Conservation (phyloP, 2,113 vertebrate genomes). For the Brienomyrus longianalis region DNA sequence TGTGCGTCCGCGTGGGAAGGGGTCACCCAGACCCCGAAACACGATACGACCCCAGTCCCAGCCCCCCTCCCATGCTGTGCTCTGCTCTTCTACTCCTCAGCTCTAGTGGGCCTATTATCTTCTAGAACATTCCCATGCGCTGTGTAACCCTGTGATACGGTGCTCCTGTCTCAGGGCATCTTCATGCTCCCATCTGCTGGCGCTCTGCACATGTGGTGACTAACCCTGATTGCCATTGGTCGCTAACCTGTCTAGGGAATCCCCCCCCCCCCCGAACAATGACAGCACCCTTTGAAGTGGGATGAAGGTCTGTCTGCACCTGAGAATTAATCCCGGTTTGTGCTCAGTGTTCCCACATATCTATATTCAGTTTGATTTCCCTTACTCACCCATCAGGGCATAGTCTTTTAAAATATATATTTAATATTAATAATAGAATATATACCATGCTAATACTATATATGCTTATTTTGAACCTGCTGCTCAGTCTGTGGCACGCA, state of each 20-base stretch:
- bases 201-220: not conserved
- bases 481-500: no score
- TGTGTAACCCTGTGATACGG: not conserved
- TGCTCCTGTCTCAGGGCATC: not conserved
- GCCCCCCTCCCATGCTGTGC: not conserved
- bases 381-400: not conserved
- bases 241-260: not conserved
- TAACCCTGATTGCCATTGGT: not conserved
- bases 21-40: constrained; percentile 34
- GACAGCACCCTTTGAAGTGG: constrained; percentile 23
- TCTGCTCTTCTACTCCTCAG: not conserved
- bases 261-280: not conserved
- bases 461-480: not conserved
- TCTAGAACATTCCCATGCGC: not conserved
- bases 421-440: not conserved
- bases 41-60: not conserved
- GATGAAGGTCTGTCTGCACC: constrained; percentile 16
- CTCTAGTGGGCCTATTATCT: not conserved
- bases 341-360: not conserved
- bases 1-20: constrained; percentile 50
- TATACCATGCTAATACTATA: not conserved
- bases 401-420: not conserved
- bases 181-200: not conserved
- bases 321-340: not conserved
- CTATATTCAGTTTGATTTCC: constrained; percentile 5